phyloP scores from a whole-genome alignment of 2,888 invertebrate species.

The Pogonocherus hispidulus region DNA sequence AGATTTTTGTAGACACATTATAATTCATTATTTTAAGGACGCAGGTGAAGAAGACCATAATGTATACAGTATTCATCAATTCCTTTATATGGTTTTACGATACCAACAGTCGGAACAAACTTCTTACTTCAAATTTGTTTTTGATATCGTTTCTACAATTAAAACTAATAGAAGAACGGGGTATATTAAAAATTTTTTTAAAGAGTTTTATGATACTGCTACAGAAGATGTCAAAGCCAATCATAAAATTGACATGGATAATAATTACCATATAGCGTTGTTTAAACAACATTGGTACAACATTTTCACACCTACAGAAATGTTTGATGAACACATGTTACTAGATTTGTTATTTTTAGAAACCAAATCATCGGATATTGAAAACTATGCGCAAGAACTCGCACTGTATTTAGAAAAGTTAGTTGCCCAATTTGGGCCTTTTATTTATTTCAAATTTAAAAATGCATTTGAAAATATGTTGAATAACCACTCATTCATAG shows the following conservation, averaged over 20 bases:
- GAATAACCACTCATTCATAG: neutral
- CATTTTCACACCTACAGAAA: neutral
- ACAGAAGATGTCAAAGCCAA: neutral
- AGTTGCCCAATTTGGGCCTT: constrained; percentile 13
- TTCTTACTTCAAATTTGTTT: constrained; percentile 16
- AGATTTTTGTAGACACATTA: constrained; percentile 22
- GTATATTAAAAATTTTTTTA: constrained; percentile 12
- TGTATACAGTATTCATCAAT: constrained; percentile 13
- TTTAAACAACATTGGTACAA: neutral
- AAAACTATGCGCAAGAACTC: neutral
- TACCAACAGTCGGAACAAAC: constrained; percentile 22
- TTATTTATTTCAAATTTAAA: constrained; percentile 28
- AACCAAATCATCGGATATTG: neutral
- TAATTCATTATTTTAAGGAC: constrained; percentile 19
- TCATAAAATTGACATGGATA: neutral
- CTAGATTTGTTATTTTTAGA: neutral
- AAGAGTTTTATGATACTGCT: neutral
- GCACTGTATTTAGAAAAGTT: neutral
- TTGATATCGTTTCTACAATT: constrained; percentile 1
- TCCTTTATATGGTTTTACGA: constrained; percentile 19
- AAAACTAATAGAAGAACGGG: neutral
- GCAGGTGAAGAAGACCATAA: neutral
- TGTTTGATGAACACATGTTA: constrained; percentile 1
- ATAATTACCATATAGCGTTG: neutral
- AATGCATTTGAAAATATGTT: constrained; percentile 25